Base-by-base conservation (phyloP, 2,113 vertebrate species). In the Bungarus multicinctus region DNA sequence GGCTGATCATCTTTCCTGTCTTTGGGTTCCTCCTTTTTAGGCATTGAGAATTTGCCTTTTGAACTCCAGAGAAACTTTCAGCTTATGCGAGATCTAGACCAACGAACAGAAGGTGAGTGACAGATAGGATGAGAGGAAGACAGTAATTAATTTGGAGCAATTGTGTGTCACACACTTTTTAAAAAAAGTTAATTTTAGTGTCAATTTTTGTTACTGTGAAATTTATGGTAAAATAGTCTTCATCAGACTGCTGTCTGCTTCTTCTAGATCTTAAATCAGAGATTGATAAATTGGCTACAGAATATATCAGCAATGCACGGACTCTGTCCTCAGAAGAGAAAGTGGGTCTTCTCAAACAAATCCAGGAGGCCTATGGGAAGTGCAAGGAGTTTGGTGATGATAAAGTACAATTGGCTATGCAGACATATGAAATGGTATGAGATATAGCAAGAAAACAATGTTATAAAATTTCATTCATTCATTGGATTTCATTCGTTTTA, bases 351-450 rank as follows among this genome's bases (percentile, higher is more conserved):
- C 98, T 99, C 95, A 98, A 98, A 95, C 99, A 99, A 97, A 99
- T 99, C 96, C 99, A 99, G 91, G 98, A 99, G 91, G 99, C 99
- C 39, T 99, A 99, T 95, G 98, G 98, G 95, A 99, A 99, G 96
- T 99, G 99, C 98, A 99, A 99, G 95, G 99, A 99, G 89, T 99
- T 99, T 95, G 99, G 99, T 18, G 99, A 99, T 34, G 99, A 99
- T 96, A 99, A 99, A 95, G 99, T 99, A 92, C 99, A 99, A 96
- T 98, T 99, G 94, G 99, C 99, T 91, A 99, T 99, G 99, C 99
- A 99, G 98, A 99, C 99, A 85, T 99, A 99, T 60, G 99, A 99
- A 95, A 99, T 99, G 99, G 99, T 99, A 97, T 96, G 98, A 95
- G 95, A 95, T n/a, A 89, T 8, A 85, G 64, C 45, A 47, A 27